Conservation (phyloP, 2,797 vertebrate genomes). For the Pseudochirops cupreus region DNA sequence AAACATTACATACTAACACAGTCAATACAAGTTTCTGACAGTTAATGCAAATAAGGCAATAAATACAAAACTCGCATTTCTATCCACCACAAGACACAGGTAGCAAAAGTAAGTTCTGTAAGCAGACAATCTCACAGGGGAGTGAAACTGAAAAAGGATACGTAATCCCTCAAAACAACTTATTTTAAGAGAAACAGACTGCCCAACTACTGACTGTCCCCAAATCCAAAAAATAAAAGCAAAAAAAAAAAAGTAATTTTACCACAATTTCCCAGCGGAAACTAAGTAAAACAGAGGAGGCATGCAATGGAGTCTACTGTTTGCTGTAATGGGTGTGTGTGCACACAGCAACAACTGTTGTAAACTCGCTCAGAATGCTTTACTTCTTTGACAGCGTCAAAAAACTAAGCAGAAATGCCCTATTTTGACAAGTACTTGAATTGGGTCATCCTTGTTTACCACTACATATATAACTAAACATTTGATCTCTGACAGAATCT, state of each 20-base stretch:
- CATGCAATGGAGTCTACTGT: conserved; percentile 27
- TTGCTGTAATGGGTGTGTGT: not conserved
- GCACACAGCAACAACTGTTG: conserved; percentile 30
- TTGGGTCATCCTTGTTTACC: conserved; percentile 30
- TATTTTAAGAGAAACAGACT: not conserved
- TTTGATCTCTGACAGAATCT: not conserved
- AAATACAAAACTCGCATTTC: conserved; percentile 38
- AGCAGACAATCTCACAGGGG: conserved; percentile 7
- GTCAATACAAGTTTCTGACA: conserved; percentile 27
- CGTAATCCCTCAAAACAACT: not conserved
- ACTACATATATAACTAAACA: conserved; percentile 4
- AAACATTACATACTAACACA: conserved; percentile 55
- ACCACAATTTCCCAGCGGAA: conserved; percentile 14
- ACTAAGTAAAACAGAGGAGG: conserved; percentile 23
- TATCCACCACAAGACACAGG: not conserved
- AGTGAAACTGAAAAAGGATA: not conserved
- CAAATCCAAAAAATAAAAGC: conserved; percentile 17
- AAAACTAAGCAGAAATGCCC: conserved; percentile 44
- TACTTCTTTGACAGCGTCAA: conserved; percentile 16
- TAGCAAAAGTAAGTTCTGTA: conserved; percentile 41
- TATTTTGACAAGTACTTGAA: conserved; percentile 54
- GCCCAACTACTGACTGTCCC: not conserved
- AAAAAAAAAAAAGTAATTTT: conserved; percentile 9
- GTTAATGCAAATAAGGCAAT: not conserved
- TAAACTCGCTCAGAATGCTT: conserved; percentile 12